Evolutionary conservation across 2,888 invertebrate species (phyloP).

Genomic region (Lepas anatifera): DNA sequence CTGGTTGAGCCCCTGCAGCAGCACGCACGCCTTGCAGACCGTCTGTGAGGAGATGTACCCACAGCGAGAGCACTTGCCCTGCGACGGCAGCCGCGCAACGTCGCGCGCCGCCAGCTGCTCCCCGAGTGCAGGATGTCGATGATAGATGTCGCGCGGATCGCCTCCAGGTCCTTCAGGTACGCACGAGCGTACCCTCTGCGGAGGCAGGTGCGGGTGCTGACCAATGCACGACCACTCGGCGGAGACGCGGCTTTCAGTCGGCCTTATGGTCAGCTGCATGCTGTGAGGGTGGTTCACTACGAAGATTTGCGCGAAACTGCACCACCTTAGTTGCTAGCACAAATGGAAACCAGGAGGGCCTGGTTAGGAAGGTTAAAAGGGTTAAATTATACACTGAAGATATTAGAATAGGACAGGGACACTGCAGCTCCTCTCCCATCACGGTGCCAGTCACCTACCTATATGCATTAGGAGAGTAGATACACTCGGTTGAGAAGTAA

Average conservation of each 20-base stretch:
- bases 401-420: too few species aligned
- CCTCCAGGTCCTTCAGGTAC: conserved; percentile 87
- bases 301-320: too few species aligned
- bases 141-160: conserved; percentile 77
- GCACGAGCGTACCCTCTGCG: conserved; percentile 64
- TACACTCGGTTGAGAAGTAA: conserved; percentile 97
- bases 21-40: conserved; percentile 90
- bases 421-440: too few species aligned
- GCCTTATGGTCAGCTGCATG: too few species aligned
- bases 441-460: conserved; percentile 37
- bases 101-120: conserved; percentile 74
- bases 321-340: too few species aligned
- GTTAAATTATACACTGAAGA: too few species aligned
- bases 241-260: too few species aligned
- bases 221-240: too few species aligned
- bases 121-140: conserved; percentile 81
- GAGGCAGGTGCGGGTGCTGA: too few species aligned
- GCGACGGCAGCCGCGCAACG: conserved; percentile 63
- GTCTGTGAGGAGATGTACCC: conserved; percentile 75
- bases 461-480: conserved; percentile 96
- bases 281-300: too few species aligned
- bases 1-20: conserved; percentile 88
- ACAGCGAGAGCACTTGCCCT: conserved; percentile 69
- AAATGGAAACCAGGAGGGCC: too few species aligned
- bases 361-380: too few species aligned